Evolutionary conservation across 2,888 invertebrate genomes (phyloP).

Genomic region (Mamestra brassicae): DNA sequence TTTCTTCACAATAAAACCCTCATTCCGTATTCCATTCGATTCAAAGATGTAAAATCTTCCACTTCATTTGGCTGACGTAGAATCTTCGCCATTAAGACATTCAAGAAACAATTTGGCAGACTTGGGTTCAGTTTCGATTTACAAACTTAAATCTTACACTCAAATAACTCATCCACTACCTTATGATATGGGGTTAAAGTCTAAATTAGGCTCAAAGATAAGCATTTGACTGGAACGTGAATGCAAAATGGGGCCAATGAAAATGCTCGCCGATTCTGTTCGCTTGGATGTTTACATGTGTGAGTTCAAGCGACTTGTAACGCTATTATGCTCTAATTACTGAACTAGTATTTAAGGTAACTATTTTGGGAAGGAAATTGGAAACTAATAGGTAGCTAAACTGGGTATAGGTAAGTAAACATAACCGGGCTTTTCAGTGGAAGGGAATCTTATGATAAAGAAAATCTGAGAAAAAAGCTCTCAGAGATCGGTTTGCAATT

Average conservation of each 20-base stretch:
- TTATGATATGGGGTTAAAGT: constrained; percentile 18
- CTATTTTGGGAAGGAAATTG: constrained; percentile 27
- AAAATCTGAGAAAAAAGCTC: not conserved
- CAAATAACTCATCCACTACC: not conserved
- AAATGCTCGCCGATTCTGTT: constrained; percentile 65
- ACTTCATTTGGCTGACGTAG: constrained; percentile 73
- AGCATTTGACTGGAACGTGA: constrained; percentile 1
- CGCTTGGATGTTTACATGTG: constrained; percentile 62
- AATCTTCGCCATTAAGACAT: constrained; percentile 74
- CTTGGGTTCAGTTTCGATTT: constrained; percentile 56
- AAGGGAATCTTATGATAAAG: not conserved
- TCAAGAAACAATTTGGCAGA: constrained; percentile 78
- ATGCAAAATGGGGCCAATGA: constrained; percentile 64
- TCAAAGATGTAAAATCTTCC: constrained; percentile 70
- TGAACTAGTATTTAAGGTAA: constrained; percentile 41
- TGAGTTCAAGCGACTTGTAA: constrained; percentile 48
- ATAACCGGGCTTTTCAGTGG: not conserved
- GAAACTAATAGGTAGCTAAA: constrained; percentile 12
- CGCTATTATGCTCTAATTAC: constrained; percentile 51
- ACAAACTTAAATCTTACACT: constrained; percentile 38
- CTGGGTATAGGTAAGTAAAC: not conserved
- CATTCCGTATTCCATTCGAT: constrained; percentile 66
- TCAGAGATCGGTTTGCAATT: too few relatives aligned
- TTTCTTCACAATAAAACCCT: constrained; percentile 59
- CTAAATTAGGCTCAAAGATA: constrained; percentile 19